Conservation (phyloP, 2,888 invertebrate genomes). For the Patella caerulea region DNA sequence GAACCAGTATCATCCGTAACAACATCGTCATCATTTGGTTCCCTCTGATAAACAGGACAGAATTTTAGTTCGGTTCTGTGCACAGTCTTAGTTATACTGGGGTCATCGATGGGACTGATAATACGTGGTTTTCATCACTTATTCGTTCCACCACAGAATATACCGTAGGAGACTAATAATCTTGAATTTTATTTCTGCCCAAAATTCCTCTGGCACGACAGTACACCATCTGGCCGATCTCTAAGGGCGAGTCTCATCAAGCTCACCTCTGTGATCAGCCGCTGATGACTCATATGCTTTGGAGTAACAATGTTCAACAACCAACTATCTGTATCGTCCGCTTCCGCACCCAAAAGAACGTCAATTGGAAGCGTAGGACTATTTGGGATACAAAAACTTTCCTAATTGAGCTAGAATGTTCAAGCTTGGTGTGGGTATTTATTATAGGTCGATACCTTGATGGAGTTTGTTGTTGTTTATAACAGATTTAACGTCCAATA, state of each 20-base stretch:
- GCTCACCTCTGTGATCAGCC: background rate
- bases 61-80: slow-evolving; percentile 14
- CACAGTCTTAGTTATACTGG: slow-evolving; percentile 14
- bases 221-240: slow-evolving; percentile 17
- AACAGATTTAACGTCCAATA: too few relatives aligned
- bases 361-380: slow-evolving; percentile 32
- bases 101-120: slow-evolving; percentile 13
- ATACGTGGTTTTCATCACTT: slow-evolving; percentile 15
- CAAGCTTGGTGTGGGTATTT: too few relatives aligned
- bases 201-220: slow-evolving; percentile 9
- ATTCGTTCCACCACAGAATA: slow-evolving; percentile 14
- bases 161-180: background rate
- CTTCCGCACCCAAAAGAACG: slow-evolving; percentile 17
- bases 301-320: background rate
- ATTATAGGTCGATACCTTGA: too few relatives aligned
- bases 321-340: background rate
- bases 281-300: background rate
- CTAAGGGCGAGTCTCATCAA: slow-evolving; percentile 15
- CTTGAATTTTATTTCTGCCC: slow-evolving; percentile 25
- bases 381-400: too few relatives aligned
- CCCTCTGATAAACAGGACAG: background rate
- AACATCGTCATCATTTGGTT: too few relatives aligned
- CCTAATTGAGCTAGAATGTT: too few relatives aligned
- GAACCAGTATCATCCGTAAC: too few relatives aligned
- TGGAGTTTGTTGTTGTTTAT: too few relatives aligned